Evolutionary conservation across 2,888 invertebrate species (phyloP).

Genomic region (Drosophila fungiperda): DNA sequence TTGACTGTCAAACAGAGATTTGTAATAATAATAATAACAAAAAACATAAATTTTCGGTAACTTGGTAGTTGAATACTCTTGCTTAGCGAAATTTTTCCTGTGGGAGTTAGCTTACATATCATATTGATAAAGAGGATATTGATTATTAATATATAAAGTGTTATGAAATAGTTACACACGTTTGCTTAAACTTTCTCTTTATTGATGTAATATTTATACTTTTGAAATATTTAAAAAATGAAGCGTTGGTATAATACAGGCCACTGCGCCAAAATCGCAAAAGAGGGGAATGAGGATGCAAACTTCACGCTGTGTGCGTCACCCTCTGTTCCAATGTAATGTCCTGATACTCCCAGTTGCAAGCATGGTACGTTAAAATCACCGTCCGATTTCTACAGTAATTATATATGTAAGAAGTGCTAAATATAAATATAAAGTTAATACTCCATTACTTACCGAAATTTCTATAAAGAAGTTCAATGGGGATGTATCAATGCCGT

Average conservation of each 20-base stretch:
- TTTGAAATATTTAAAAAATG: constrained; percentile 3
- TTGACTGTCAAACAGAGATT: background rate
- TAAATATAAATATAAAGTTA: background rate
- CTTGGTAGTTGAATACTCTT: background rate
- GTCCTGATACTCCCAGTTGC: constrained; percentile 85
- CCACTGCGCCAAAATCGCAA: constrained; percentile 85
- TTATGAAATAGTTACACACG: too few relatives aligned
- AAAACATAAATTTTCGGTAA: background rate
- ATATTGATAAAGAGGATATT: background rate
- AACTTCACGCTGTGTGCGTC: constrained; percentile 85
- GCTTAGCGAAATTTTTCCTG: background rate
- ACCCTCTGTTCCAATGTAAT: constrained; percentile 83
- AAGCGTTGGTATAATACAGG: constrained; percentile 85
- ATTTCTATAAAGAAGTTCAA: constrained; percentile 72
- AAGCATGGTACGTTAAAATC: constrained; percentile 65
- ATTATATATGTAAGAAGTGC: background rate
- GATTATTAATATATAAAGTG: background rate
- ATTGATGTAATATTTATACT: background rate
- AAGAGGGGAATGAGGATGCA: constrained; percentile 83
- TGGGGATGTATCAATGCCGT: constrained; percentile 69
- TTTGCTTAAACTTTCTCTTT: too few relatives aligned
- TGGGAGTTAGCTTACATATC: background rate
- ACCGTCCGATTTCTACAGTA: constrained; percentile 49
- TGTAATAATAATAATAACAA: background rate
- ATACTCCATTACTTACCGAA: constrained; percentile 31